Evolutionary conservation across 2,888 invertebrate genomes (phyloP).

Genomic region (Schizaphis graminum): DNA sequence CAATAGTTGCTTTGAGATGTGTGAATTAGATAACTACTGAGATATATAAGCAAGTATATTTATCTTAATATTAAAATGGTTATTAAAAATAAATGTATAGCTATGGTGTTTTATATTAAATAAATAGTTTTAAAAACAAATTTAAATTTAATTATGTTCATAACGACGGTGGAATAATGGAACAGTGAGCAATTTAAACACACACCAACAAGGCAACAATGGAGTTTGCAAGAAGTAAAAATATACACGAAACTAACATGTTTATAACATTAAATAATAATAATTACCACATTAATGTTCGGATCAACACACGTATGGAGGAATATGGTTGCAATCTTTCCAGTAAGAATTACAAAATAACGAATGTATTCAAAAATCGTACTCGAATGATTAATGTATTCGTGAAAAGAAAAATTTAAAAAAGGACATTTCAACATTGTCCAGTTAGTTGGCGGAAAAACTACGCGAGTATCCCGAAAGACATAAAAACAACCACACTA

Average conservation of each 20-base stretch:
- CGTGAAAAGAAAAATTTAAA: background rate
- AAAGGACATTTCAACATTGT: background rate
- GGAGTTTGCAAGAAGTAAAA: background rate
- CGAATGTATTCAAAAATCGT: background rate
- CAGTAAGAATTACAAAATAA: background rate
- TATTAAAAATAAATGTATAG: background rate
- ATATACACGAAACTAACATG: background rate
- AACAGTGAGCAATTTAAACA: background rate
- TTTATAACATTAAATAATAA: background rate
- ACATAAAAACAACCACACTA: conserved; percentile 13
- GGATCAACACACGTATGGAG: background rate
- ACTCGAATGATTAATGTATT: conserved; percentile 16
- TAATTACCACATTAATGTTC: background rate
- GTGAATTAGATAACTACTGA: background rate
- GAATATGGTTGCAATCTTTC: background rate
- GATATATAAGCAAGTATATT: background rate
- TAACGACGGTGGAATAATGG: background rate
- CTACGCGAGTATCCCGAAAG: background rate
- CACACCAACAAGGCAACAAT: background rate
- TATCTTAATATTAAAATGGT: background rate
- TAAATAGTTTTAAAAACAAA: background rate
- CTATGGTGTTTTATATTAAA: background rate
- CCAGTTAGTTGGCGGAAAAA: background rate
- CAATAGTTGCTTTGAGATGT: background rate
- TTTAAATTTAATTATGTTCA: background rate